phyloP scores from a whole-genome alignment of 2,888 invertebrate species.

The Lochmaea capreae region DNA sequence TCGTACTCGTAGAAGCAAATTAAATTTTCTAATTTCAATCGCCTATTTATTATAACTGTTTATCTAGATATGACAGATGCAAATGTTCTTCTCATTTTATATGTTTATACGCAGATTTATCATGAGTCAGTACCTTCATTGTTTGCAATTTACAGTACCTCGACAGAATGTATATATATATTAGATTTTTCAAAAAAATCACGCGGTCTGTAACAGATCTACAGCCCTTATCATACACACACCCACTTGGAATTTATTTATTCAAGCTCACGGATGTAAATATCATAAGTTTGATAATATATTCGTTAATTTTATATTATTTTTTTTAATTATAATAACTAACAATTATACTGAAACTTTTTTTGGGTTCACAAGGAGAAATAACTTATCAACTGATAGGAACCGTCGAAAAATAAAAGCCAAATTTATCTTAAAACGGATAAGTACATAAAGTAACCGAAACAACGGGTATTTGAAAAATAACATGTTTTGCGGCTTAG shows the following conservation, averaged over 20 bases:
- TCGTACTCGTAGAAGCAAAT: not conserved
- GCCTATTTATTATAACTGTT: not conserved
- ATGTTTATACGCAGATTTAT: conserved; percentile 2
- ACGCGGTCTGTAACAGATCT: conserved; percentile 14
- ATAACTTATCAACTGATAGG: conserved; percentile 31
- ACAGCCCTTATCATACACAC: conserved; percentile 45
- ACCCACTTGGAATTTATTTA: conserved; percentile 12
- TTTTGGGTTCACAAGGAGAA: conserved; percentile 30
- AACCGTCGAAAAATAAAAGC: conserved; percentile 17
- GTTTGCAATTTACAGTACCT: no score
- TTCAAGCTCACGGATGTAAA: conserved; percentile 43
- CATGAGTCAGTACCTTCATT: not conserved
- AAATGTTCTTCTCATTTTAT: not conserved
- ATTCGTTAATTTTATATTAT: conserved; percentile 41
- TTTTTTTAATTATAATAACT: conserved; percentile 34
- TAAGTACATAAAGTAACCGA: not conserved
- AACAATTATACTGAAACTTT: conserved; percentile 31
- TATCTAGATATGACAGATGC: conserved; percentile 12
- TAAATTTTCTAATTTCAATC: conserved; percentile 10
- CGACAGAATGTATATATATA: not conserved
- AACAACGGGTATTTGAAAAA: not conserved
- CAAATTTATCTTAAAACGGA: conserved; percentile 5
- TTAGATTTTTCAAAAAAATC: not conserved
- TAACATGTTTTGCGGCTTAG: not conserved
- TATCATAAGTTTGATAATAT: conserved; percentile 46